Evolutionary conservation across 2,888 invertebrate species (phyloP).

Genomic region (Leucophenga montana): DNA sequence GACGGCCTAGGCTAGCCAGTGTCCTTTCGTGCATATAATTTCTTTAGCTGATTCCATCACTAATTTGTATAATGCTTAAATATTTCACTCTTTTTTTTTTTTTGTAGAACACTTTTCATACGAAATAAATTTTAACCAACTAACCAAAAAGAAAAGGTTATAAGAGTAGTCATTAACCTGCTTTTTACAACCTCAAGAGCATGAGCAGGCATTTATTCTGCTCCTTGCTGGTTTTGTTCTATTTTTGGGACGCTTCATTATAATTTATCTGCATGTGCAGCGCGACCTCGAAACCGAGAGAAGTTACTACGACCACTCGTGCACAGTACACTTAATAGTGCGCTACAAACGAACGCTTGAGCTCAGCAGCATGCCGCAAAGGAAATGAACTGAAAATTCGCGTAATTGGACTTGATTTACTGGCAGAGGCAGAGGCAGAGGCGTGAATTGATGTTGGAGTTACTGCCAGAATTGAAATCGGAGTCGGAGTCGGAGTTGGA

Average conservation of each 20-base stretch:
- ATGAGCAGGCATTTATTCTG: not conserved
- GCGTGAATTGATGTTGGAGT: not conserved
- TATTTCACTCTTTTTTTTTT: too few species aligned
- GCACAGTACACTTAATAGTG: too few species aligned
- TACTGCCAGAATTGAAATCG: too few species aligned
- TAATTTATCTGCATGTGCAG: constrained; percentile 27
- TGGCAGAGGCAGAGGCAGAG: constrained; percentile 5
- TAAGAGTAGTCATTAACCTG: too few species aligned
- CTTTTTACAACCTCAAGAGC: too few species aligned
- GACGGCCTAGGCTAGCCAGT: too few species aligned
- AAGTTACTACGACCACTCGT: not conserved
- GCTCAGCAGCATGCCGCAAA: constrained; percentile 32
- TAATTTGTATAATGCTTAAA: too few species aligned
- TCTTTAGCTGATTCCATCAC: too few species aligned
- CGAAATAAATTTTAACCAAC: not conserved
- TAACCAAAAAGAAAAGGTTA: not conserved
- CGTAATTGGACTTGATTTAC: constrained; percentile 50
- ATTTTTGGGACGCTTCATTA: constrained; percentile 16
- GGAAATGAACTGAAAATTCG: constrained; percentile 48
- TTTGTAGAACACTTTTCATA: too few species aligned
- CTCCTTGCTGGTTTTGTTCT: constrained; percentile 28
- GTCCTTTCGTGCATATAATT: too few species aligned
- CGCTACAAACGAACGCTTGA: constrained; percentile 13
- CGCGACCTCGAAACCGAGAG: constrained; percentile 1
- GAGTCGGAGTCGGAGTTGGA: too few species aligned